phyloP scores from a whole-genome alignment of 2,797 vertebrate genomes.

The Choloepus didactylus region DNA sequence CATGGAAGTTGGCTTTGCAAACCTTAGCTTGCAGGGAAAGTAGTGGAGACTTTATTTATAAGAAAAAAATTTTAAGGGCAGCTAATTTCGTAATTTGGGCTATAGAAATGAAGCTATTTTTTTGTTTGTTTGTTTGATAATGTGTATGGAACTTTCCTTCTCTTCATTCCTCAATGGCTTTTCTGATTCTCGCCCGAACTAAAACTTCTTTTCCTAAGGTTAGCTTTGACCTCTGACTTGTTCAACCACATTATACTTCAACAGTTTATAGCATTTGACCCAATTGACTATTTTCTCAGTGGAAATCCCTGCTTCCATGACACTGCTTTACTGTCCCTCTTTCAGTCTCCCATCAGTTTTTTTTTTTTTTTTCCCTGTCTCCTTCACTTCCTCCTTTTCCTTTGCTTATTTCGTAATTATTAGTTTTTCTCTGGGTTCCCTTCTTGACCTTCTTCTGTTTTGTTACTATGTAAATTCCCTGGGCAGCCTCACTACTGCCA shows the following conservation, averaged over 20 bases:
- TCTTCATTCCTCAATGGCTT: slow-evolving; percentile 4
- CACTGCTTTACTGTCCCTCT: neutral
- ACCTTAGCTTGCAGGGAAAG: neutral
- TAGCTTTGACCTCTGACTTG: neutral
- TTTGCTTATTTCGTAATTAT: neutral
- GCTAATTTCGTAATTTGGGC: neutral
- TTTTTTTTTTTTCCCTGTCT: neutral
- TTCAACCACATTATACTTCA: neutral
- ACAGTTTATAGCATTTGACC: neutral
- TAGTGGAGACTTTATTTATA: neutral
- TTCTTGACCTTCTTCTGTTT: neutral
- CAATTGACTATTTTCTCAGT: neutral
- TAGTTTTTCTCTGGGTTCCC: neutral
- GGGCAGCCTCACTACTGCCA: neutral
- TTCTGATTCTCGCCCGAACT: neutral
- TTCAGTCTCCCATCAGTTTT: neutral
- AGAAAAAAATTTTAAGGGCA: neutral
- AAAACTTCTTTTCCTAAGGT: neutral
- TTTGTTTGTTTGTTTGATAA: neutral
- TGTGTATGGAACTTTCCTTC: neutral
- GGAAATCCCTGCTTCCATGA: neutral
- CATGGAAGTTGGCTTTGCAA: neutral
- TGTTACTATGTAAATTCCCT: neutral
- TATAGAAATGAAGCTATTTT: neutral
- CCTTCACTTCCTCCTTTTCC: neutral